These are phyloP conservation scores for Pavo muticus DNA, from an alignment of 2,113 vertebrate genomes.

Conservation along the genomic window DNA sequence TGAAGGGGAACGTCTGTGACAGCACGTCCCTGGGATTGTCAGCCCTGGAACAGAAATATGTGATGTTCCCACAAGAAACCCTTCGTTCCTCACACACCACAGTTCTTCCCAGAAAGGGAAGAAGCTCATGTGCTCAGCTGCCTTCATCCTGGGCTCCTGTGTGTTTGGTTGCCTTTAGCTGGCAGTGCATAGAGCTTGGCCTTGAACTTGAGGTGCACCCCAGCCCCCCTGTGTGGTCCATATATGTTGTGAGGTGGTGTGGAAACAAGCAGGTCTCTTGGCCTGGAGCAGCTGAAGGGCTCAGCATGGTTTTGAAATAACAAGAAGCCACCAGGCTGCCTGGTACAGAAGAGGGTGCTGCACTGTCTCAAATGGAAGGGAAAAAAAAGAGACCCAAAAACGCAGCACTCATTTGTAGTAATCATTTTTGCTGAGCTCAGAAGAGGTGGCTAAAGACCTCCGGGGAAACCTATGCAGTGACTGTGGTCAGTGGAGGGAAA, in stretches of 20 bases:
- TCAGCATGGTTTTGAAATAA: neutral
- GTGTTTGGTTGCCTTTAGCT: neutral
- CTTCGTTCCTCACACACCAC: neutral
- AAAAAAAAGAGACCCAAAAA: neutral
- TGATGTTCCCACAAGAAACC: neutral
- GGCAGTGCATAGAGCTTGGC: neutral
- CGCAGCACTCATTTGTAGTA: neutral
- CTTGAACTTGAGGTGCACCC: neutral
- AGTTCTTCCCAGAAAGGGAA: neutral
- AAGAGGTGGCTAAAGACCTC: neutral
- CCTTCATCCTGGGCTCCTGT: neutral
- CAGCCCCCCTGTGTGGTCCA: neutral
- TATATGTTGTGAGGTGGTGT: accelerated
- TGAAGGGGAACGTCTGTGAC: neutral
- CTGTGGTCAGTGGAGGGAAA: neutral
- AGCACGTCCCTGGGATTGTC: neutral
- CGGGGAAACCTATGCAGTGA: neutral
- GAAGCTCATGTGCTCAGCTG: neutral
- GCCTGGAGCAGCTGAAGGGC: neutral
- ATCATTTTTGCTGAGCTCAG: neutral
- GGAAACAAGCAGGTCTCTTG: neutral
- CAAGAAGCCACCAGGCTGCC: neutral
- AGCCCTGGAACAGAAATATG: neutral
- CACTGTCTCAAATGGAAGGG: neutral
- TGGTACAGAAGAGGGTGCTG: neutral